Evolutionary conservation across 2,797 vertebrate species (phyloP).

Genomic region (Arctocebus calabarensis): DNA sequence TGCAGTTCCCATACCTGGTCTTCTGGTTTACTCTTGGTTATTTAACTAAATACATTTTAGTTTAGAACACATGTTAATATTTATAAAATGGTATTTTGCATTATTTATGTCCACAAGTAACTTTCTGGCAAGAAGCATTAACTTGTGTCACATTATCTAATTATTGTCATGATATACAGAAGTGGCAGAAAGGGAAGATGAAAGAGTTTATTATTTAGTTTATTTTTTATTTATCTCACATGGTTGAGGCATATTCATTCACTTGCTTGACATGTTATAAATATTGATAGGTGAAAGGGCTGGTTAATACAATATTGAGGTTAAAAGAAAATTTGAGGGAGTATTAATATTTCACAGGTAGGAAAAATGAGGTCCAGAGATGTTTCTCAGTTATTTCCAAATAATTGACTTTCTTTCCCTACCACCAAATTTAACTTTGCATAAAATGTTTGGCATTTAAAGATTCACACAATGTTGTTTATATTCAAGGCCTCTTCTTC

Average conservation of each 20-base stretch:
- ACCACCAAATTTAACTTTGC: neutral
- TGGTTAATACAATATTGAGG: slow-evolving; percentile 20
- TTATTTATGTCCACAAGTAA: slow-evolving; percentile 61
- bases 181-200: slow-evolving; percentile 22
- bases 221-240: slow-evolving; percentile 27
- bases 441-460: neutral
- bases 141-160: slow-evolving; percentile 35
- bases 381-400: slow-evolving; percentile 38
- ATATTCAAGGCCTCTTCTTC: neutral
- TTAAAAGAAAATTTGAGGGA: slow-evolving; percentile 48
- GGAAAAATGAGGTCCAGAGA: neutral
- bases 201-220: slow-evolving; percentile 60
- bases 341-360: slow-evolving; percentile 26
- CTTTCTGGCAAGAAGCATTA: slow-evolving; percentile 60
- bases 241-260: neutral
- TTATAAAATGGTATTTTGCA: slow-evolving; percentile 45
- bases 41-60: slow-evolving; percentile 66
- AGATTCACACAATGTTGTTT: neutral
- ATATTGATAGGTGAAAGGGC: slow-evolving; percentile 32
- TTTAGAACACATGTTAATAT: slow-evolving; percentile 49
- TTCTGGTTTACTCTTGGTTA: slow-evolving; percentile 44
- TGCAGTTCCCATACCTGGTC: neutral
- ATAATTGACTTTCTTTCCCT: neutral
- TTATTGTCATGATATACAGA: slow-evolving; percentile 31
- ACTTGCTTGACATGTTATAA: neutral